Percentiles rank a stretch among this genome's conserved stretches.
phyloP scores from a whole-genome alignment of 2,113 vertebrate genomes.

The human (Homo sapiens) region GRCh38 chr1:200404001-200404500 shows the following conservation, averaged over 20 bases:
- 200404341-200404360: too few relatives aligned
- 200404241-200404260: background rate
- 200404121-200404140: too few relatives aligned
- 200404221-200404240: background rate
- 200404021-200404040: background rate
- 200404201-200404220: constrained; percentile 26
- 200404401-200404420: background rate
- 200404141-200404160: constrained; percentile 16
- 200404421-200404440: background rate
- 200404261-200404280: constrained; percentile 31
- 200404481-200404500: too few relatives aligned
- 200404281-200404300: constrained; percentile 9
- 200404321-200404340: background rate
- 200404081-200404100: constrained; percentile 32
- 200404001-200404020: background rate
- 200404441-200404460: constrained; percentile 25
- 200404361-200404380: too few relatives aligned
- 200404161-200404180: constrained; percentile 2
- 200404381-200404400: too few relatives aligned
- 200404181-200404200: background rate
- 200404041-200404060: constrained; percentile 29
- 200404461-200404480: background rate
- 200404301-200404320: background rate
- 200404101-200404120: too few relatives aligned
- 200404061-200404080: background rate